A percentile compares a stretch with the other conserved stretches of the same genome.
These are phyloP conservation scores for Eumeta japonica DNA, from an alignment of 1,140 invertebrate genomes.

Conservation along the genomic window DNA sequence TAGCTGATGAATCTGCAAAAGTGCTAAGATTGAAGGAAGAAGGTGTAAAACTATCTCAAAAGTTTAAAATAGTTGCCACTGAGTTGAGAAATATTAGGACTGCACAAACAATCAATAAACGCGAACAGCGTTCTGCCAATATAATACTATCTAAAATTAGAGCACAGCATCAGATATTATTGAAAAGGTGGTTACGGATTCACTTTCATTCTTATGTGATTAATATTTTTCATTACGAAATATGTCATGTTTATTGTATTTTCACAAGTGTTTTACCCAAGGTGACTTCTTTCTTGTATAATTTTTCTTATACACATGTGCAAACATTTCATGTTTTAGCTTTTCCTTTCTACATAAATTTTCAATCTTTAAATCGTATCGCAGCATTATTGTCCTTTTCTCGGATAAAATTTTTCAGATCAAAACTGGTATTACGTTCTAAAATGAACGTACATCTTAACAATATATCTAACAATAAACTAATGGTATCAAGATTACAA, in stretches of 20 bases:
- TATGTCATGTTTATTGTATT: neutral
- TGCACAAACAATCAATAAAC: constrained; percentile 44
- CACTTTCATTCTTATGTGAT: neutral
- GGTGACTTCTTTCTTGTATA: too few species aligned
- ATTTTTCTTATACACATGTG: too few species aligned
- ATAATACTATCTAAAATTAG: constrained; percentile 35
- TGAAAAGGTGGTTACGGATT: constrained; percentile 44
- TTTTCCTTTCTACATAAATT: too few species aligned
- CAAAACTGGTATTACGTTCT: constrained; percentile 39
- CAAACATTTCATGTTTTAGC: too few species aligned
- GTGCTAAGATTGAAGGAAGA: constrained; percentile 46
- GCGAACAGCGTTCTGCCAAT: constrained; percentile 32
- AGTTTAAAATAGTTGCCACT: constrained; percentile 42
- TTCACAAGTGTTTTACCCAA: too few species aligned
- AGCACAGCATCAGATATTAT: constrained; percentile 36
- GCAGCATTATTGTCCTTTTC: too few species aligned
- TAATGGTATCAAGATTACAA: constrained; percentile 22
- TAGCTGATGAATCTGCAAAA: constrained; percentile 44
- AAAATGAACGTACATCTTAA: constrained; percentile 17
- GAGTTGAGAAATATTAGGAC: constrained; percentile 43
- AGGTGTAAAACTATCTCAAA: constrained; percentile 36
- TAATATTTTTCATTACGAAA: neutral
- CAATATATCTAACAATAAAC: constrained; percentile 11
- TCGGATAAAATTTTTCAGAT: too few species aligned
- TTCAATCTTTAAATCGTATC: too few species aligned